A percentile compares a stretch with the other conserved stretches of the same genome.
Evolutionary conservation across 2,888 invertebrate species (phyloP).

Genomic region (Ophion obscuratus): DNA sequence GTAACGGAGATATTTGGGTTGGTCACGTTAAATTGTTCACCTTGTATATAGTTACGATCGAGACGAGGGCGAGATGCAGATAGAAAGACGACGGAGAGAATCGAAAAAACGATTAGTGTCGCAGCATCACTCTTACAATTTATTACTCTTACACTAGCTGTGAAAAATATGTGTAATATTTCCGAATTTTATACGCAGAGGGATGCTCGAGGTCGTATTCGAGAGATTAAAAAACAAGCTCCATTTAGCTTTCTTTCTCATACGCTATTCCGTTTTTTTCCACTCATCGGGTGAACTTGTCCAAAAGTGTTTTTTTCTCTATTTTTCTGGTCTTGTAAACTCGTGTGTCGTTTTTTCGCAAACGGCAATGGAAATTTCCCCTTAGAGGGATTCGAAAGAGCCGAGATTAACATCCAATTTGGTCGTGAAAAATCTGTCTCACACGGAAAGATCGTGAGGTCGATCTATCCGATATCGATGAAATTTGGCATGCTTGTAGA

Average conservation of each 20-base stretch:
- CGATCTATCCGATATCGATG: too few species aligned
- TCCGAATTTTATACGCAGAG: neutral
- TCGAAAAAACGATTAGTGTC: slow-evolving; percentile 8
- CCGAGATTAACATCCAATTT: neutral
- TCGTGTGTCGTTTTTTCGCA: neutral
- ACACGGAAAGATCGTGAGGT: too few species aligned
- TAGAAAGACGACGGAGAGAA: neutral
- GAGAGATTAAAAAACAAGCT: neutral
- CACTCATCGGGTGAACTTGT: neutral
- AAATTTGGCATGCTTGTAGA: too few species aligned
- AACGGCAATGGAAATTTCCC: too few species aligned
- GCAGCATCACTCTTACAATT: slow-evolving; percentile 24
- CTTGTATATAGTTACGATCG: slow-evolving; percentile 15
- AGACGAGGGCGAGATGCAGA: neutral
- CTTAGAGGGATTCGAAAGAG: neutral
- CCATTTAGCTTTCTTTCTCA: neutral
- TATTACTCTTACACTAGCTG: neutral
- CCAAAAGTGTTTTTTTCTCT: neutral
- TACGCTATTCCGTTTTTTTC: neutral
- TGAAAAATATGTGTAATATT: neutral
- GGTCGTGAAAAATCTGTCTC: neutral
- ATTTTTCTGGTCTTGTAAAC: neutral
- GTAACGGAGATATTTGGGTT: too few species aligned
- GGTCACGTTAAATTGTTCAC: too few species aligned
- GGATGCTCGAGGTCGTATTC: neutral